A percentile compares a stretch with the other conserved stretches of the same genome.
Conservation (phyloP, 2,113 vertebrate species). For the Probosciger aterrimus region DNA sequence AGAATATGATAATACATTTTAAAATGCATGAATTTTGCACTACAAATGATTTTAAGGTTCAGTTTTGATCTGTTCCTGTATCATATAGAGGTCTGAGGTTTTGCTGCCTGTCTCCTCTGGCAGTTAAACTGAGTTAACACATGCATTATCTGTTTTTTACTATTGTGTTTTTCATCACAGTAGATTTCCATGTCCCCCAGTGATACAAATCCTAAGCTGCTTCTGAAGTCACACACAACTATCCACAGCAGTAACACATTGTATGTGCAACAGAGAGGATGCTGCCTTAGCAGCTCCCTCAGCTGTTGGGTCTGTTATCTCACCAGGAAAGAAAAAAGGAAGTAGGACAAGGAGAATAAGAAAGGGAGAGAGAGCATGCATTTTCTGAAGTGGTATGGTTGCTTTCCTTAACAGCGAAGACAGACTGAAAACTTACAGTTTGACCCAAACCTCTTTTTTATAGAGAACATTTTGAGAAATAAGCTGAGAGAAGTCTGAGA, state of each 20-base stretch:
- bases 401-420: constrained; percentile 1
- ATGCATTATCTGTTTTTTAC: neutral
- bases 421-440: constrained; percentile 2
- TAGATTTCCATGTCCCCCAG: neutral
- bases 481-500: neutral
- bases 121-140: neutral
- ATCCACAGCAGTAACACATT: neutral
- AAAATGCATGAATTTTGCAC: neutral
- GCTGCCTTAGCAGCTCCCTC: neutral
- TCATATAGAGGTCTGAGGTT: neutral
- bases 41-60: neutral
- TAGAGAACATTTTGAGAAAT: neutral
- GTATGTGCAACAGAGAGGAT: neutral
- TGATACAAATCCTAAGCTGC: neutral
- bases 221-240: neutral
- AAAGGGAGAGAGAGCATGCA: neutral
- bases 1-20: neutral
- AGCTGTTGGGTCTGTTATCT: neutral
- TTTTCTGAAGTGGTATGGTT: neutral
- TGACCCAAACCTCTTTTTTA: constrained; percentile 26
- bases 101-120: neutral
- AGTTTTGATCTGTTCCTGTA: neutral
- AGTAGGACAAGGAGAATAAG: neutral
- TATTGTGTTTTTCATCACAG: neutral
- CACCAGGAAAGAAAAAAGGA: neutral